Conservation (phyloP, 2,888 invertebrate genomes). For the Frankliniella fusca region DNA sequence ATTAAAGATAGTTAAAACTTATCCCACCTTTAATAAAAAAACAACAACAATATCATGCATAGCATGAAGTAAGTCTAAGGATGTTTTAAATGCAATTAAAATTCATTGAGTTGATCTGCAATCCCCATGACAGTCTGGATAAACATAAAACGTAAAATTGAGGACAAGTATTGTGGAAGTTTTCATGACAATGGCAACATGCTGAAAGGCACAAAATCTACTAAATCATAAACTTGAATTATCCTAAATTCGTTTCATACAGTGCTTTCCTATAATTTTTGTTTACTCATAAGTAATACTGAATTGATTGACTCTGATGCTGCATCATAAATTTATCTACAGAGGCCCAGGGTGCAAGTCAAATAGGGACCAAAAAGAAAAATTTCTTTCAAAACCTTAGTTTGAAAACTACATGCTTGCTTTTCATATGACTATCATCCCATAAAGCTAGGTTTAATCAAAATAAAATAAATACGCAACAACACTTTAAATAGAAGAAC, state of each 20-base stretch:
- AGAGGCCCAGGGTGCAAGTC: not conserved
- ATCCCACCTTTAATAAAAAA: not conserved
- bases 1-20: not conserved
- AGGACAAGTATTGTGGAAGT: not conserved
- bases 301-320: conserved; percentile 2
- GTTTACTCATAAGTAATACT: conserved; percentile 1
- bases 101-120: not conserved
- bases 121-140: too few relatives aligned
- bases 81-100: not conserved
- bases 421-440: not conserved
- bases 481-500: not conserved
- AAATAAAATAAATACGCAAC: not conserved
- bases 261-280: not conserved
- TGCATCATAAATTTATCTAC: not conserved
- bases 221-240: not conserved
- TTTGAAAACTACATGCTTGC: not conserved
- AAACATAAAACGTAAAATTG: not conserved
- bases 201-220: not conserved
- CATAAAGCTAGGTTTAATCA: not conserved
- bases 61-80: not conserved
- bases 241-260: not conserved
- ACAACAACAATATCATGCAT: not conserved
- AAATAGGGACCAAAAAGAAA: not conserved
- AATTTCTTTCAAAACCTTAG: too few relatives aligned
- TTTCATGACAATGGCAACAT: not conserved